Percentiles rank a stretch among this genome's conserved stretches.
Evolutionary conservation across 1,140 invertebrate genomes (phyloP).

Genomic region (Vanessa tameamea): DNA sequence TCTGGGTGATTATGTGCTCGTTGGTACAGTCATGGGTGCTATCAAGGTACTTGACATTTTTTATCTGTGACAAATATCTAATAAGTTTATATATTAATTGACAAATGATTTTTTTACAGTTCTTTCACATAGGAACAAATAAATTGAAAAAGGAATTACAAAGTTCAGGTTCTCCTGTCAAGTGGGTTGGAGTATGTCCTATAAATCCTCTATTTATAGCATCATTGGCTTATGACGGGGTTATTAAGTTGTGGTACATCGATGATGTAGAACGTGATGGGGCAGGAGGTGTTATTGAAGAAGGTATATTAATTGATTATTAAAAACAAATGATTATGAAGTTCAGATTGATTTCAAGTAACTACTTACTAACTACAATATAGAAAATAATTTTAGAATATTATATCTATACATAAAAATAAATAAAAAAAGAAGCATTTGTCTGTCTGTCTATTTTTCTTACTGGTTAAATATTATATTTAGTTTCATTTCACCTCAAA

Average conservation of each 20-base stretch:
- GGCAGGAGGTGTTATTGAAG: slow-evolving; percentile 56
- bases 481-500: too few species aligned
- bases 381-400: too few species aligned
- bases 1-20: slow-evolving; percentile 63
- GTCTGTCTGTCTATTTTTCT: too few species aligned
- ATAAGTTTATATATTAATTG: neutral
- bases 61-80: neutral
- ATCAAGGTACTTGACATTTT: slow-evolving; percentile 56
- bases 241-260: slow-evolving; percentile 59
- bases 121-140: slow-evolving; percentile 66
- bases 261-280: slow-evolving; percentile 56
- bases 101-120: slow-evolving; percentile 44
- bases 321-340: too few species aligned
- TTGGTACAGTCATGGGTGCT: slow-evolving; percentile 59
- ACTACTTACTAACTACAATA: too few species aligned
- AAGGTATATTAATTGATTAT: slow-evolving; percentile 49
- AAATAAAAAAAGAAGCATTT: too few species aligned
- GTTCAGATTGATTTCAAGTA: too few species aligned
- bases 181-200: slow-evolving; percentile 63
- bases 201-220: slow-evolving; percentile 53
- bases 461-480: too few species aligned
- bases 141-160: slow-evolving; percentile 59
- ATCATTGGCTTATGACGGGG: slow-evolving; percentile 49
- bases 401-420: too few species aligned
- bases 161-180: slow-evolving; percentile 43